Evolutionary conservation across 2,797 vertebrate genomes (phyloP), one percentile per base, ranked within the genome.

Genomic region (Leuciscus waleckii): DNA sequence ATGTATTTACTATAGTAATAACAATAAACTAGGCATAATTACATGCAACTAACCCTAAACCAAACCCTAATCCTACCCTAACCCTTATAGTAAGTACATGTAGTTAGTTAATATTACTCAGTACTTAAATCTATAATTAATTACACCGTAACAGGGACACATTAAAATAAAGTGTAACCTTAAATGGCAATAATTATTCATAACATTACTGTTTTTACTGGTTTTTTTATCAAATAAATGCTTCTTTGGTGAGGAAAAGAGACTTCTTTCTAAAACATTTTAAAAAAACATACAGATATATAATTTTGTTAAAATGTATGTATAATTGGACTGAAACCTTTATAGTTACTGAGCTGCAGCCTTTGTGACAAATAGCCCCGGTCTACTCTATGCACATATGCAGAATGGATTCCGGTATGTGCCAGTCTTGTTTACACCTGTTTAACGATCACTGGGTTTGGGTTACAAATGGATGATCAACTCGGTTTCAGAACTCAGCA

Each of bases 401-500:
- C 43, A 51, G 26, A 35, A 14, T 56, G n/a, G 65, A 69, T 65
- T 17, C 26, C 7, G 16, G 61, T 63, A 63, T 32, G 32, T 65
- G 65, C 26, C 67, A 32, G 17, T 78, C 74, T 69, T 79, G 74
- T 84, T 84, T 84, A 78, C 83, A 84, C 49, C 83, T 56, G 65
- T 68, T 70, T 84, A 84, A 78, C 65, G 39, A 84, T 78, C 75
- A 70, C 39, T 78, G 51, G 26, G 63, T 67, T 70, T 61, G 19
- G 26, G 75, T 84, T 70, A 86, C 85, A 86, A 87, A 85, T 79
- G 61, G 78, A 68, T 51, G 76, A 85, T 82, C 81, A 80, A 69
- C 61, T 61, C 61, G 41, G 67, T 58, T 70, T 84, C 32, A 70
- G 63, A 70, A 21, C 58, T 17, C 41, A 73, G 82, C 75, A 67